Base-by-base conservation (phyloP, 2,797 vertebrate genomes). In the Fratercula arctica region DNA sequence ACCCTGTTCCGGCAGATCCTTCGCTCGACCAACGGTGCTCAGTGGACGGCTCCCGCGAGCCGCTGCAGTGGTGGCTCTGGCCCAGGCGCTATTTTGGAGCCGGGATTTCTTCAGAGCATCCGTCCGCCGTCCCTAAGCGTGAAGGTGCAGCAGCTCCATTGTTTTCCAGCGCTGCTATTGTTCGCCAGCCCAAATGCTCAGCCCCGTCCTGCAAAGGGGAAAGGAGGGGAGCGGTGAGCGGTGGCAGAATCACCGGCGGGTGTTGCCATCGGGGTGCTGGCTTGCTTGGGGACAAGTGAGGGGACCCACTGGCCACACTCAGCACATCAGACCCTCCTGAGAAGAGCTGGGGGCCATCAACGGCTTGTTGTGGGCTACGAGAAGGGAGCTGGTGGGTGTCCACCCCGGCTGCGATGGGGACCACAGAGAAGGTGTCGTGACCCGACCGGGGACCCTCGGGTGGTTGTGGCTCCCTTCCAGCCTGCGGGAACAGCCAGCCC, bases 121-220 rank as follows among this genome's bases (percentile, higher is more conserved):
- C 54, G 28, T 4, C 66, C 26, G 43, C 73, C 12, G 60, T 66
- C 90, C 33, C 90, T 95, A 95, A 3, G 85, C 70, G 8, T 28
- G 11, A 19, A 75, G 78, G 45, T 56, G 89, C 70, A 6, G 95
- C 87, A 4, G 74, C 69, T 68, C 91, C 93, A 96, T 96, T 96
- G 96, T 96, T 89, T 86, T 81, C 78, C 89, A 35, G 92, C 33
- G 23, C 66, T 13, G 66, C 96, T 95, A 95, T 96, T 96, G 96
- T 96, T 93, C 86, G 3, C 33, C 85, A 2, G 41, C 75, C 82
- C 87, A 5, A 16, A 1, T 2, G 76, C 75, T 95, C 82, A 53
- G 83, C 72, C 35, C 82, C 53, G 29, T 75, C 93, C 96, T 92
- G 91, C 28, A 0, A 6, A 24, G 66, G 85, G 69, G 31, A 64